phyloP scores from a whole-genome alignment of 2,888 invertebrate genomes.

The Macrophya alboannulata region DNA sequence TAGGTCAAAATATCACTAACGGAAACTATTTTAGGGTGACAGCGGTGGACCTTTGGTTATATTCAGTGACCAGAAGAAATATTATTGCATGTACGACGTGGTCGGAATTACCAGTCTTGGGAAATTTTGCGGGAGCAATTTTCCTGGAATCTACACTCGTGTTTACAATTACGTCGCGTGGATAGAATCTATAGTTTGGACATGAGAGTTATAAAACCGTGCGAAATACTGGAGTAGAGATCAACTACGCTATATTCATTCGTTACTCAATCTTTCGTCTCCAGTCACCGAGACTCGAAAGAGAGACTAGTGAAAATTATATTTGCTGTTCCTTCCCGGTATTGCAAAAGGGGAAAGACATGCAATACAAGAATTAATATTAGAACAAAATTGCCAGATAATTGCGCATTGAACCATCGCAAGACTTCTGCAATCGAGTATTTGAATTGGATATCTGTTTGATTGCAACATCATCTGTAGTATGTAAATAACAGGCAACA shows the following conservation, averaged over 20 bases:
- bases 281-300: too few relatives aligned
- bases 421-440: neutral
- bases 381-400: neutral
- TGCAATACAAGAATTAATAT: neutral
- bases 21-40: slow-evolving; percentile 81
- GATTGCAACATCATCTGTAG: neutral
- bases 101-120: slow-evolving; percentile 82
- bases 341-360: neutral
- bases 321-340: neutral
- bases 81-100: slow-evolving; percentile 81
- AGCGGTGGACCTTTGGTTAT: slow-evolving; percentile 85
- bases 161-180: slow-evolving; percentile 82
- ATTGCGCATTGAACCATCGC: too few relatives aligned
- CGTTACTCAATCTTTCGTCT: too few relatives aligned
- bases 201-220: slow-evolving; percentile 62
- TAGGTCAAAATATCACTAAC: neutral
- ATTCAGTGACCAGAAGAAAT: slow-evolving; percentile 73
- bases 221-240: neutral
- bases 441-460: neutral
- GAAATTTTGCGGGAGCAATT: slow-evolving; percentile 77
- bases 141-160: slow-evolving; percentile 84
- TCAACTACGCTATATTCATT: neutral
- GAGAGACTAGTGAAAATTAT: neutral
- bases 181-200: slow-evolving; percentile 84
- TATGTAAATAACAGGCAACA: neutral